Evolutionary conservation across 2,797 vertebrate genomes (phyloP).

Genomic region (Linurgus olivaceus): DNA sequence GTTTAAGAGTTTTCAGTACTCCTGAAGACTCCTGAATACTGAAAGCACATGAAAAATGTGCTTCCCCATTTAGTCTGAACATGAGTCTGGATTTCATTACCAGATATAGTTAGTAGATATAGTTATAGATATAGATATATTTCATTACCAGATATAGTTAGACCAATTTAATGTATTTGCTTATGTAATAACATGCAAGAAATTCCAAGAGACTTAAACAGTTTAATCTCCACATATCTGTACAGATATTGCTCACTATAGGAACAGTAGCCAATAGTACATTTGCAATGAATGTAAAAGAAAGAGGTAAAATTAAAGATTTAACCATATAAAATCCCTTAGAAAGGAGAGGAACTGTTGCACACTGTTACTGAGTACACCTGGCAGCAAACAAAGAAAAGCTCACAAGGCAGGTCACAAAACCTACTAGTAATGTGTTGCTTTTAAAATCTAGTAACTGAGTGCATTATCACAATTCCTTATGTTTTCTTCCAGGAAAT

Average conservation of each 20-base stretch:
- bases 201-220: background rate
- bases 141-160: background rate
- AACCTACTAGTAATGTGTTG: rapidly evolving
- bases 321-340: background rate
- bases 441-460: background rate
- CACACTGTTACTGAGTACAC: background rate
- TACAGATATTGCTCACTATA: background rate
- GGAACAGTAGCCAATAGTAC: background rate
- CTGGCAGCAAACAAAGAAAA: background rate
- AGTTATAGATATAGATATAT: background rate
- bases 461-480: background rate
- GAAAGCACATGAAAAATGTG: background rate
- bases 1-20: background rate
- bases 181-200: background rate
- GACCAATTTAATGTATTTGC: background rate
- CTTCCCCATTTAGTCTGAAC: background rate
- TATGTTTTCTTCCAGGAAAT: background rate
- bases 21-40: background rate
- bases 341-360: background rate
- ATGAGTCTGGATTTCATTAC: background rate
- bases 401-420: background rate
- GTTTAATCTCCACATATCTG: background rate
- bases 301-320: background rate
- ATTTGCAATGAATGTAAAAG: background rate
- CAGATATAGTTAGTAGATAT: background rate